Evolutionary conservation across 2,888 invertebrate genomes (phyloP), one percentile per base, ranked within the genome.

Genomic region (Drepanosiphum platanoidis): DNA sequence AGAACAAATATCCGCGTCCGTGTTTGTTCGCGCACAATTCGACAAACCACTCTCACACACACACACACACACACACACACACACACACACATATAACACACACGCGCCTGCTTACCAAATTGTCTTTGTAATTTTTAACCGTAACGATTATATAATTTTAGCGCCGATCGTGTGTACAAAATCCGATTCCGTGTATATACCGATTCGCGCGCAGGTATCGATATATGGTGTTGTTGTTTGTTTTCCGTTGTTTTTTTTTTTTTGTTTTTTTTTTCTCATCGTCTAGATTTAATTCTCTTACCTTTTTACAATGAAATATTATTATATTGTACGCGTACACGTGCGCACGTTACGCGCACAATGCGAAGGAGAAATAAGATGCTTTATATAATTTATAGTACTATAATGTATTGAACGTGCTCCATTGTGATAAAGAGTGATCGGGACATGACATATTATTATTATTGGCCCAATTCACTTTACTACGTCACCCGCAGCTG

Each of bases 41-140:
- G 22, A 66, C 27, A 11, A 39, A 71, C n/a, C n/a, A n/a, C n/a
- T n/a, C n/a, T n/a, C n/a, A n/a, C n/a, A n/a, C n/a, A n/a, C n/a
- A n/a, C n/a, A n/a, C n/a, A n/a, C n/a, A n/a, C n/a, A n/a, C n/a
- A n/a, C n/a, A n/a, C n/a, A n/a, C n/a, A n/a, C n/a, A n/a, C n/a
- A n/a, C n/a, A n/a, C 46, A 72, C 78, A 66, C 78, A 79, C 66
- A 66, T 77, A 61, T 39, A 77, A 61, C n/a, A 70, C 46, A 81
- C 52, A 70, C 83, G 72, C 64, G 75, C 83, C 83, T 83, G 83
- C 83, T 83, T 83, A 83, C 83, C 66, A 83, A 66, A 75, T 36
- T 70, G 30, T 71, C 8, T 64, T 82, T 42, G 72, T 82, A 34
- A 82, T 82, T 22, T 58, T 36, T 82, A n/a, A 82, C 11, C 34